phyloP scores from a whole-genome alignment of 2,888 invertebrate species.

The Clusia tigrina region DNA sequence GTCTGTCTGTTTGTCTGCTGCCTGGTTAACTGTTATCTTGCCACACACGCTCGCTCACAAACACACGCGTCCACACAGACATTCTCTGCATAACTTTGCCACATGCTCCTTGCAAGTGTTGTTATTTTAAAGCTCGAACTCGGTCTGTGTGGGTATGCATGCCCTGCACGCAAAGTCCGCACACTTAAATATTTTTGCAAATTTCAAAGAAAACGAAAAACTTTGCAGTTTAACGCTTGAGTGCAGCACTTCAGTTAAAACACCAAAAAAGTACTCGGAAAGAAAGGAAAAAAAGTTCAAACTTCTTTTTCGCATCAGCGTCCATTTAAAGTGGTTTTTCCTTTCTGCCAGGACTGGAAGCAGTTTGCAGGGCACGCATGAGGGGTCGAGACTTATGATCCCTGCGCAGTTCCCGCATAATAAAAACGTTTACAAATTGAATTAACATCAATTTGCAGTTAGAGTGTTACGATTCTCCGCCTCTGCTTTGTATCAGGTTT shows the following conservation, averaged over 20 bases:
- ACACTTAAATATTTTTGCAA: background rate
- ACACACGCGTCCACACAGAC: background rate
- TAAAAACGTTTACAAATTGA: no score
- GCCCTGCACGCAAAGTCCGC: background rate
- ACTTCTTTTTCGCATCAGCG: slow-evolving; percentile 40
- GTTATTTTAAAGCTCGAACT: no score
- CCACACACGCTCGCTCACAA: background rate
- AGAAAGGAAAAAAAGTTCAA: no score
- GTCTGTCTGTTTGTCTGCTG: background rate
- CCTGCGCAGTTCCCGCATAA: no score
- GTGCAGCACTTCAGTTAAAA: background rate
- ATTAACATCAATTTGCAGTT: no score
- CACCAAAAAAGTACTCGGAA: no score
- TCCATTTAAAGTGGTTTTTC: slow-evolving; percentile 39
- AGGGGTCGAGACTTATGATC: no score
- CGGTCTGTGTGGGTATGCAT: background rate
- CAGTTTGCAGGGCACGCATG: no score
- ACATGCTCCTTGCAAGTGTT: background rate
- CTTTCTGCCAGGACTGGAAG: no score
- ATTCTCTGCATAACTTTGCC: background rate
- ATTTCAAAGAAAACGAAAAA: background rate
- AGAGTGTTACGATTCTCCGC: no score
- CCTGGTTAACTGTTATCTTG: no score
- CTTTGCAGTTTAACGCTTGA: slow-evolving; percentile 4
- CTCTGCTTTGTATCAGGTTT: no score